phyloP scores from a whole-genome alignment of 2,797 vertebrate genomes.

The Melanotaenia trifasciata region DNA sequence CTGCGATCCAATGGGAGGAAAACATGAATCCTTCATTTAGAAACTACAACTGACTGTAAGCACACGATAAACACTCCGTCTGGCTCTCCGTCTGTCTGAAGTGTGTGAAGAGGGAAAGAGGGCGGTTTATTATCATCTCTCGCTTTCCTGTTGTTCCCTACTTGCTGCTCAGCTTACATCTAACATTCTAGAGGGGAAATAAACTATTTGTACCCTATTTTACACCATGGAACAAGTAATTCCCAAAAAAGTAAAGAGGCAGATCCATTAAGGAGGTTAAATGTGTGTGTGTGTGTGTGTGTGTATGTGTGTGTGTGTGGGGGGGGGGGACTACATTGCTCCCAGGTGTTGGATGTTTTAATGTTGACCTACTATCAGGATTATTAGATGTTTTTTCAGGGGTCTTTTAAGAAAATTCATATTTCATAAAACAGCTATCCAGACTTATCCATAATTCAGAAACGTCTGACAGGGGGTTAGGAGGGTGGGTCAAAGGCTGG shows the following conservation, averaged over 20 bases:
- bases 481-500: conserved; percentile 56
- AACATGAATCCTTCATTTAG: conserved; percentile 60
- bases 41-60: conserved; percentile 33
- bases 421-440: conserved; percentile 76
- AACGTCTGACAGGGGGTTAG: conserved; percentile 62
- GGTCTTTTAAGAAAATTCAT: conserved; percentile 66
- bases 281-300: no score
- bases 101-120: conserved; percentile 21
- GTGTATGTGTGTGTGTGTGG: no score
- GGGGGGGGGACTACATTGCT: background rate
- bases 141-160: conserved; percentile 43
- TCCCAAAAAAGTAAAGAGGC: background rate
- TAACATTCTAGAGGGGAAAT: conserved; percentile 16
- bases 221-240: background rate
- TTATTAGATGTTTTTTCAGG: conserved; percentile 35
- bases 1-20: conserved; percentile 42
- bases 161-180: conserved; percentile 16
- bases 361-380: background rate
- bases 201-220: background rate
- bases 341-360: conserved; percentile 1
- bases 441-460: conserved; percentile 81
- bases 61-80: conserved; percentile 33
- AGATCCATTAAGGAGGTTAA: background rate
- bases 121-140: conserved; percentile 33
- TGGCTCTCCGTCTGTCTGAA: conserved; percentile 32